phyloP scores from a whole-genome alignment of 1,140 invertebrate species.

The Proales similis region DNA sequence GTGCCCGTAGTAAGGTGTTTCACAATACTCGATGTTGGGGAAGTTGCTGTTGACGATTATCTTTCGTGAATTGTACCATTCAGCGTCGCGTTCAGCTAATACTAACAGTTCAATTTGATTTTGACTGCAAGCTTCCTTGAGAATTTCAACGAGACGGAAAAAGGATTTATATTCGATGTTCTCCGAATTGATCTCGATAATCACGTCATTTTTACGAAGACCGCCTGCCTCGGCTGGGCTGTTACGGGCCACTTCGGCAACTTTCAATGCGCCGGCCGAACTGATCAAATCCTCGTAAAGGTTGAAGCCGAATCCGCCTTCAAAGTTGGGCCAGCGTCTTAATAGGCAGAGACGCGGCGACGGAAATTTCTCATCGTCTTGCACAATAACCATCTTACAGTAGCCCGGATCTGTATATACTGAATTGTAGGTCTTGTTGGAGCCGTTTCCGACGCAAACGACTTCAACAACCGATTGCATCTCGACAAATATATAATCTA shows the following conservation, averaged over 20 bases:
- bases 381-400: constrained; percentile 37
- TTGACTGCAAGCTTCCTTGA: constrained; percentile 10
- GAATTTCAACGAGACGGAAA: constrained; percentile 20
- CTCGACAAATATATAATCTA: constrained; percentile 1
- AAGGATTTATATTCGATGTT: constrained; percentile 30
- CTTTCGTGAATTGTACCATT: constrained; percentile 18
- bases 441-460: constrained; percentile 38
- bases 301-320: constrained; percentile 26
- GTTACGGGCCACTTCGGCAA: constrained; percentile 15
- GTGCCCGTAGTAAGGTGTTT: constrained; percentile 36
- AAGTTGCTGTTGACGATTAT: constrained; percentile 34
- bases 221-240: constrained; percentile 32
- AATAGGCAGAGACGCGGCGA: constrained; percentile 17
- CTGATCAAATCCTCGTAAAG: constrained; percentile 17
- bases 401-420: constrained; percentile 26
- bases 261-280: constrained; percentile 13
- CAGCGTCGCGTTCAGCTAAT: constrained; percentile 25
- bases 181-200: constrained; percentile 26
- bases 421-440: constrained; percentile 34
- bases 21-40: constrained; percentile 34
- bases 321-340: constrained; percentile 31
- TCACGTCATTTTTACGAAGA: constrained; percentile 30
- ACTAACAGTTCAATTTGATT: constrained; percentile 29
- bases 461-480: constrained; percentile 38
- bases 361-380: constrained; percentile 38